A percentile compares a stretch with the other conserved stretches of the same genome.
Conservation (phyloP, 2,113 vertebrate genomes). For the Oriolus oriolus region DNA sequence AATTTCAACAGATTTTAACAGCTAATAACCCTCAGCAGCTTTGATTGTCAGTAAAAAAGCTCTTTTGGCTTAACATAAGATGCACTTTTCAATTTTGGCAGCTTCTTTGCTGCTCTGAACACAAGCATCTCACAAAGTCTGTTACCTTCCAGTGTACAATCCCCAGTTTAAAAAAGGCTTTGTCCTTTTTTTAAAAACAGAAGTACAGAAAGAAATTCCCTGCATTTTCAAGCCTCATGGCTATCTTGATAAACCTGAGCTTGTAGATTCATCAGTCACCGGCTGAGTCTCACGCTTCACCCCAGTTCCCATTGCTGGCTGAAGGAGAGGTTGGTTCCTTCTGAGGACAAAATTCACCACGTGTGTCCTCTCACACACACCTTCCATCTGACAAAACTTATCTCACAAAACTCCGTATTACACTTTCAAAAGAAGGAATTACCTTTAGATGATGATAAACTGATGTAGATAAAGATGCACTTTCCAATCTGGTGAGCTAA, state of each 20-base stretch:
- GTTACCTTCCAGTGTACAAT: background rate
- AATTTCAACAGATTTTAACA: background rate
- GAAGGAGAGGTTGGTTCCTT: background rate
- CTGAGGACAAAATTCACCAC: background rate
- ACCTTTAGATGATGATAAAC: background rate
- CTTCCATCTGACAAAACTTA: background rate
- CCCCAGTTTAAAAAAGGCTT: background rate
- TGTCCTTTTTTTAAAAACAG: too few relatives aligned
- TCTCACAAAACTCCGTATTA: background rate
- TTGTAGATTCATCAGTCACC: too few relatives aligned
- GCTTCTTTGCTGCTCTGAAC: background rate
- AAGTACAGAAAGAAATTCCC: background rate
- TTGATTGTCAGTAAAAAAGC: background rate
- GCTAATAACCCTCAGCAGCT: background rate
- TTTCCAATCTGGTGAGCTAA: background rate
- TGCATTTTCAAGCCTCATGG: background rate
- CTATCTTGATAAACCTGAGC: background rate
- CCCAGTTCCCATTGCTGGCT: background rate
- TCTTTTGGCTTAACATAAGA: background rate
- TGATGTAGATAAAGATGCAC: background rate
- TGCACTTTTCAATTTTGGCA: background rate
- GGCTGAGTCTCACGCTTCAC: background rate
- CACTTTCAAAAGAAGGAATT: background rate
- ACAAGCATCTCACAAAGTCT: background rate
- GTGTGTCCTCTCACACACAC: rapidly evolving